A percentile compares a stretch with the other conserved stretches of the same genome.
phyloP scores from a whole-genome alignment of 2,113 vertebrate species.

The Thamnaconus septentrionalis region DNA sequence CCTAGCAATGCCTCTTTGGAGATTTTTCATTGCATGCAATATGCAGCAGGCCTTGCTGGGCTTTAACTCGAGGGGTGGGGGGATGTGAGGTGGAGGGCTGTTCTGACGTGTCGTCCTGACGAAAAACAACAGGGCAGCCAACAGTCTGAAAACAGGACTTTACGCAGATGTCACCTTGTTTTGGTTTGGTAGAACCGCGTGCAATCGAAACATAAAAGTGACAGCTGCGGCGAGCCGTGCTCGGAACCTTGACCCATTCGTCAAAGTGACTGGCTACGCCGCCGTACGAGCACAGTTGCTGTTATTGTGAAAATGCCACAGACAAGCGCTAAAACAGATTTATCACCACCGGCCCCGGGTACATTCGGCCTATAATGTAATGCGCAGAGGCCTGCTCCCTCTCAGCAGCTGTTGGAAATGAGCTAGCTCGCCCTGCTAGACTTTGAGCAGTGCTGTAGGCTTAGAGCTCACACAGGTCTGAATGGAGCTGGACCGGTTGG shows the following conservation, averaged over 20 bases:
- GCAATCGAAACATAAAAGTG: background rate
- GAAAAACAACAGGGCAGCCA: slow-evolving; percentile 24
- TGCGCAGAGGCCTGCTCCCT: slow-evolving; percentile 61
- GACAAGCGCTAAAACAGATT: slow-evolving; percentile 19
- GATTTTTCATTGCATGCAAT: slow-evolving; percentile 8
- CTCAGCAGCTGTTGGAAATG: slow-evolving; percentile 37
- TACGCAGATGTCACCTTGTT: slow-evolving; percentile 45
- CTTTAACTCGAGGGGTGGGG: background rate
- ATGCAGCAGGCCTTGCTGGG: background rate
- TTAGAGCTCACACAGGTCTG: slow-evolving; percentile 25
- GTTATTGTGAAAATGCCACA: slow-evolving; percentile 28
- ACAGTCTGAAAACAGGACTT: slow-evolving; percentile 13
- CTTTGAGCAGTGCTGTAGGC: slow-evolving; percentile 34
- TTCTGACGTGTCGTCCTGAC: slow-evolving; percentile 32
- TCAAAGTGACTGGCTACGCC: background rate
- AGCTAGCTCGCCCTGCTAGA: slow-evolving; percentile 30
- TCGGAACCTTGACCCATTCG: slow-evolving; percentile 1
- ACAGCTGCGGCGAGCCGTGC: background rate
- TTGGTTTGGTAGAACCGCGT: slow-evolving; percentile 10
- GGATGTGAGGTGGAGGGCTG: slow-evolving; percentile 15
- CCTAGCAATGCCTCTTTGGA: slow-evolving; percentile 14
- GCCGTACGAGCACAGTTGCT: slow-evolving; percentile 17
- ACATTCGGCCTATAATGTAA: slow-evolving; percentile 41
- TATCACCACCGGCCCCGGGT: slow-evolving; percentile 23
- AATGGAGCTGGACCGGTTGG: slow-evolving; percentile 30